Conservation (phyloP, 2,797 vertebrate genomes). For the Sparus aurata region DNA sequence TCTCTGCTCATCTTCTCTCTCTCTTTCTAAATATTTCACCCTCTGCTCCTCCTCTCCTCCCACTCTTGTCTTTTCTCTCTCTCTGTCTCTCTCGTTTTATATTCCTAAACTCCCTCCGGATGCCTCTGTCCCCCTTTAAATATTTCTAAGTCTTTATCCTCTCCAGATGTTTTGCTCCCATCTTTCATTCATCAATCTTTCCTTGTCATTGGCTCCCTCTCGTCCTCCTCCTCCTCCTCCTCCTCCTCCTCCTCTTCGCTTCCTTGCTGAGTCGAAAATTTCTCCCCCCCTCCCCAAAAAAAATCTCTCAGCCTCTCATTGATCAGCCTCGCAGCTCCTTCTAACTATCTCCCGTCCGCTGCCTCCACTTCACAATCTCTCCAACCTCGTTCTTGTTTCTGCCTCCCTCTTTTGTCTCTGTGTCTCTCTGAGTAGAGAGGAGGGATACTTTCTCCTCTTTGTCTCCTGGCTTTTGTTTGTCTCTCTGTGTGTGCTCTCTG, state of each 20-base stretch:
- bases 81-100: conserved; percentile 46
- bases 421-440: conserved; percentile 53
- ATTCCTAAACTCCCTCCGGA: conserved; percentile 27
- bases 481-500: conserved; percentile 42
- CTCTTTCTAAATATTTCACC: conserved; percentile 66
- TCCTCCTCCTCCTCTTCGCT: neutral
- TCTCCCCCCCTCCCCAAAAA: conserved; percentile 42
- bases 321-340: conserved; percentile 66
- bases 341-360: conserved; percentile 76
- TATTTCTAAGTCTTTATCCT: conserved; percentile 52
- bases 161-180: conserved; percentile 67
- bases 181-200: conserved; percentile 73
- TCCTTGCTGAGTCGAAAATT: conserved; percentile 65
- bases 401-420: conserved; percentile 56
- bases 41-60: conserved; percentile 36
- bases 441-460: conserved; percentile 61
- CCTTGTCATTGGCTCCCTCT: conserved; percentile 44
- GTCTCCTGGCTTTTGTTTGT: conserved; percentile 40
- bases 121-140: conserved; percentile 44
- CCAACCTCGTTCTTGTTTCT: conserved; percentile 38
- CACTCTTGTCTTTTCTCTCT: conserved; percentile 27
- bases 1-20: conserved; percentile 29
- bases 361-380: conserved; percentile 52
- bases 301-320: conserved; percentile 58
- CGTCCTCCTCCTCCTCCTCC: neutral